Conservation (phyloP, 2,113 vertebrate genomes). For the Urocolius indicus region DNA sequence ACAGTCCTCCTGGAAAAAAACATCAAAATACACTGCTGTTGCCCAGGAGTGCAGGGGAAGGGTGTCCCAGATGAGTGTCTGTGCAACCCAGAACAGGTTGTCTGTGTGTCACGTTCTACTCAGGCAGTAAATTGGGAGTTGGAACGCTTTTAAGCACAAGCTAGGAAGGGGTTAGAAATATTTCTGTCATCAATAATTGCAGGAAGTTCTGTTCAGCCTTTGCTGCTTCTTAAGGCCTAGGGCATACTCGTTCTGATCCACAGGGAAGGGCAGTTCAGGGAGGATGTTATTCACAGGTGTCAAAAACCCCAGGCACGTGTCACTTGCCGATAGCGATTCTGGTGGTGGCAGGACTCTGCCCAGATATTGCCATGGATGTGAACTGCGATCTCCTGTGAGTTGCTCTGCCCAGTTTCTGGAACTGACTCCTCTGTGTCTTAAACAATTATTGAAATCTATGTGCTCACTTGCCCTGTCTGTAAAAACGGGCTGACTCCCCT, state of each 20-base stretch:
- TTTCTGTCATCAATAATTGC: background rate
- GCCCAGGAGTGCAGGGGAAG: slow-evolving; percentile 17
- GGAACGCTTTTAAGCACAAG: slow-evolving; percentile 41
- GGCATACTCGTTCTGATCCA: background rate
- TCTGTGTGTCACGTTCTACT: background rate
- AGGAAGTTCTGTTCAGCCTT: background rate
- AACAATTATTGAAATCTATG: slow-evolving; percentile 22
- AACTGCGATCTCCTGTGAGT: background rate
- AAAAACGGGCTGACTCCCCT: background rate
- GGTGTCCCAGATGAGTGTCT: slow-evolving; percentile 16
- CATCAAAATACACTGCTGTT: background rate
- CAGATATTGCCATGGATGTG: background rate
- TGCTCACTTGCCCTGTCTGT: background rate
- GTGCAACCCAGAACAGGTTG: background rate
- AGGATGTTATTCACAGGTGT: background rate
- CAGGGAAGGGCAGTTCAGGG: background rate
- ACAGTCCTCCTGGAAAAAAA: background rate
- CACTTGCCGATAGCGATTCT: background rate
- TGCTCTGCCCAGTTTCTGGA: background rate
- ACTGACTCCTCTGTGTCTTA: background rate
- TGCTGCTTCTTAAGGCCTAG: background rate
- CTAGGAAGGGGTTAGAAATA: background rate
- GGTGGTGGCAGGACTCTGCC: background rate
- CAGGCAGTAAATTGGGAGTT: background rate
- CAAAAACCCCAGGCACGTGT: background rate